Evolutionary conservation across 2,113 vertebrate genomes (phyloP).

Genomic region (Mus pahari): DNA sequence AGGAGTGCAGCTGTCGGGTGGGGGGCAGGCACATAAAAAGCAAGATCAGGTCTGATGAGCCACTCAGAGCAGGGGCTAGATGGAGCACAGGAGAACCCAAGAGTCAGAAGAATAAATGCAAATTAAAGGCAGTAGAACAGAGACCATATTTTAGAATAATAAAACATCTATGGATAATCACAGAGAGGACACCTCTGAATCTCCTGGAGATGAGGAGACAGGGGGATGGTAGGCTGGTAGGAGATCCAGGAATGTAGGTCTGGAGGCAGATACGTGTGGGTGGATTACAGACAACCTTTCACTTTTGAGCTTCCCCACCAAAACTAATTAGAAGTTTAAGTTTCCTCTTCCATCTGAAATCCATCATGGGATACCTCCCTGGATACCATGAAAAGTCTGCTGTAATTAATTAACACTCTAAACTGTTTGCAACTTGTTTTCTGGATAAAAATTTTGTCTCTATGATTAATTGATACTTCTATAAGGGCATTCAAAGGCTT

Average conservation of each 20-base stretch:
- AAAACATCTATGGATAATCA: neutral
- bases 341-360: neutral
- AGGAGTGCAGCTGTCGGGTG: neutral
- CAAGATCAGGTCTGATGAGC: accelerated
- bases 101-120: neutral
- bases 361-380: neutral
- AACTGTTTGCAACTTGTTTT: slow-evolving; percentile 60
- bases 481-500: neutral
- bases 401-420: slow-evolving; percentile 58
- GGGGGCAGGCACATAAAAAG: neutral
- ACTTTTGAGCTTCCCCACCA: neutral
- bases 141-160: neutral
- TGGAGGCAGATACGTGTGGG: neutral
- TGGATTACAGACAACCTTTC: neutral
- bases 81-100: neutral
- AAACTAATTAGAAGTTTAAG: slow-evolving; percentile 20
- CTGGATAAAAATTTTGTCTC: slow-evolving; percentile 59
- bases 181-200: neutral
- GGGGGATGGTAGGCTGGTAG: neutral
- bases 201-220: neutral
- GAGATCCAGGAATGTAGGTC: too few species aligned
- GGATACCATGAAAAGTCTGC: slow-evolving; percentile 41
- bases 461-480: slow-evolving; percentile 62
- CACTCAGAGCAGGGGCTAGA: neutral
- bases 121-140: neutral